Percentiles rank a stretch among this genome's conserved stretches.
phyloP scores from a whole-genome alignment of 2,797 vertebrate genomes.

The Vespertilio murinus region DNA sequence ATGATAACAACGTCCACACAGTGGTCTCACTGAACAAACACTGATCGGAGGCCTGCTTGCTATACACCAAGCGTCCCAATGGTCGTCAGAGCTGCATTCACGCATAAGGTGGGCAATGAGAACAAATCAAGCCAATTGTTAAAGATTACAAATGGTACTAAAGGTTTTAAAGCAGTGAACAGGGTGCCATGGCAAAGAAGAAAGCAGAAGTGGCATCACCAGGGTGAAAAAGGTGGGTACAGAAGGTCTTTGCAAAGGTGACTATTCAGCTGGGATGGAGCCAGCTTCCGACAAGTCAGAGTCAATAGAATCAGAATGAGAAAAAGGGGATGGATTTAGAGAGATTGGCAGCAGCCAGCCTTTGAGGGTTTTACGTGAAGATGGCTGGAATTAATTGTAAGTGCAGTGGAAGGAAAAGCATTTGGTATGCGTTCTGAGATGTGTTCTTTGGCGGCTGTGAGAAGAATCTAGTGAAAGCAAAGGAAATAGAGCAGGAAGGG shows the following conservation, averaged over 20 bases:
- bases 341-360: background rate
- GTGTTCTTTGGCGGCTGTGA: background rate
- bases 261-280: background rate
- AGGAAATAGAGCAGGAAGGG: background rate
- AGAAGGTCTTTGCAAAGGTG: background rate
- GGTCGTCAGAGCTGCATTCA: background rate
- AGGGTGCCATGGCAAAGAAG: background rate
- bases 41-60: background rate
- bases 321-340: background rate
- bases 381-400: background rate
- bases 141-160: background rate
- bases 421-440: rapidly evolving
- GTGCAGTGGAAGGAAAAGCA: background rate
- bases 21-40: background rate
- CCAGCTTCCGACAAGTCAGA: background rate
- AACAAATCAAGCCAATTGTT: background rate
- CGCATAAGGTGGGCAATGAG: background rate
- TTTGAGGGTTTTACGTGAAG: background rate
- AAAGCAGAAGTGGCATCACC: background rate
- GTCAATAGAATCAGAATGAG: background rate
- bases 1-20: background rate
- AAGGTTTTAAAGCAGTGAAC: background rate
- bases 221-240: background rate
- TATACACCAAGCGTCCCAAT: rapidly evolving
- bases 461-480: background rate